A percentile compares a stretch with the other conserved stretches of the same genome.
phyloP scores from a whole-genome alignment of 2,113 vertebrate species.

The Chloroceryle aenea region DNA sequence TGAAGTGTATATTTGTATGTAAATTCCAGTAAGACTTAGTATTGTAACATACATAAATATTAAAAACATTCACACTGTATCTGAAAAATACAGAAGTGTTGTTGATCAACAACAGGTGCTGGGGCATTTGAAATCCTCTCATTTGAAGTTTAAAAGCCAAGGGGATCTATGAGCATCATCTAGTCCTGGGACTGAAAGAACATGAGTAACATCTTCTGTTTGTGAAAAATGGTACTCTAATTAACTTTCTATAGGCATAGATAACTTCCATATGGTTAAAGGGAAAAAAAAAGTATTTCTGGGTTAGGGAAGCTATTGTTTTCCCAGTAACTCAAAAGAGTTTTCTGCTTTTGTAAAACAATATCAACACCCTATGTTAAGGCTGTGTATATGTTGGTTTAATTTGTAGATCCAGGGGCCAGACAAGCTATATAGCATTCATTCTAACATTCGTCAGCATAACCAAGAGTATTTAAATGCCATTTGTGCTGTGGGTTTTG shows the following conservation, averaged over 20 bases:
- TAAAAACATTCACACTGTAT: not conserved
- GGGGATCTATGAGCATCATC: not conserved
- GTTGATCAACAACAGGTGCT: not conserved
- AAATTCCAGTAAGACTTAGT: not conserved
- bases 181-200: not conserved
- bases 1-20: not conserved
- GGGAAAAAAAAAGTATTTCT: not conserved
- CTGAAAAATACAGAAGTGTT: not conserved
- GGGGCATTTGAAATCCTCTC: not conserved
- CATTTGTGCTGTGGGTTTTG: not conserved
- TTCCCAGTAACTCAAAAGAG: not conserved
- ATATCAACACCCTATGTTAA: not conserved
- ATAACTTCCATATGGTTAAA: not conserved
- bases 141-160: not conserved
- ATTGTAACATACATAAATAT: not conserved
- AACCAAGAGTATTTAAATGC: not conserved
- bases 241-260: not conserved
- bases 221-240: not conserved
- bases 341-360: not conserved
- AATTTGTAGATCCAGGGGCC: not conserved
- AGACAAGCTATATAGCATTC: fast-evolving
- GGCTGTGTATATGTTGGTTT: not conserved
- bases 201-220: not conserved
- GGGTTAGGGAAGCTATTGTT: not conserved
- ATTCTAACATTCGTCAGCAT: not conserved